Conservation (phyloP, 2,113 vertebrate genomes). For the Talpa occidentalis region DNA sequence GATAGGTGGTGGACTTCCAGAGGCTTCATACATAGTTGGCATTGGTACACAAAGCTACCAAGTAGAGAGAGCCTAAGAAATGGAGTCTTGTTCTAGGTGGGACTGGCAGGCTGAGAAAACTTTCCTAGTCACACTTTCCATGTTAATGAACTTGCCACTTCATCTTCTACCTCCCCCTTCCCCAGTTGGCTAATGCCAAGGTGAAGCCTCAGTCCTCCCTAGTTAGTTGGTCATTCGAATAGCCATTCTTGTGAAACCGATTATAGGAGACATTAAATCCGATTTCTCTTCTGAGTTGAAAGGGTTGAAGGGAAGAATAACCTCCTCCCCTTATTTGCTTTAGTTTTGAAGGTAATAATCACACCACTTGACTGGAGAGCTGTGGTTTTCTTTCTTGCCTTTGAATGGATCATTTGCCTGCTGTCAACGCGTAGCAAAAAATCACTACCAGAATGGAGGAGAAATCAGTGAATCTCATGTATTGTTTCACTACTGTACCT, state of each 20-base stretch:
- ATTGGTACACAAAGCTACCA: not conserved
- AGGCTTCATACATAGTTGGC: not conserved
- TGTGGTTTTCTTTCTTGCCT: conserved; percentile 36
- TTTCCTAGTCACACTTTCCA: conserved; percentile 27
- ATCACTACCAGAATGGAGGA: not conserved
- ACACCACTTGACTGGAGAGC: not conserved
- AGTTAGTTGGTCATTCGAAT: conserved; percentile 23
- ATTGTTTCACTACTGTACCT: conserved; percentile 42
- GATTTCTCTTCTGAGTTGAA: conserved; percentile 40
- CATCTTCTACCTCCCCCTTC: not conserved
- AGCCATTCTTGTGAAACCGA: not conserved
- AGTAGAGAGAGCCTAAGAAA: not conserved
- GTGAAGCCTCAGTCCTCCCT: not conserved
- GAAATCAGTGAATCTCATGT: conserved; percentile 32
- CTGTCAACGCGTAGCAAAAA: not conserved
- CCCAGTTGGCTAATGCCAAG: not conserved
- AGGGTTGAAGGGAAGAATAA: conserved; percentile 22
- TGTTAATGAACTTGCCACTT: not conserved
- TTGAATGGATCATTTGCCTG: conserved; percentile 10
- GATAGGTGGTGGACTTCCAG: not conserved
- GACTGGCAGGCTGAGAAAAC: not conserved
- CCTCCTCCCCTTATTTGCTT: not conserved
- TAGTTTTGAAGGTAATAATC: conserved; percentile 44
- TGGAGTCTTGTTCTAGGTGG: conserved; percentile 1
- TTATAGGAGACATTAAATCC: conserved; percentile 17